Conservation (phyloP, 2,113 vertebrate species). For the Pteropus alecto region DNA sequence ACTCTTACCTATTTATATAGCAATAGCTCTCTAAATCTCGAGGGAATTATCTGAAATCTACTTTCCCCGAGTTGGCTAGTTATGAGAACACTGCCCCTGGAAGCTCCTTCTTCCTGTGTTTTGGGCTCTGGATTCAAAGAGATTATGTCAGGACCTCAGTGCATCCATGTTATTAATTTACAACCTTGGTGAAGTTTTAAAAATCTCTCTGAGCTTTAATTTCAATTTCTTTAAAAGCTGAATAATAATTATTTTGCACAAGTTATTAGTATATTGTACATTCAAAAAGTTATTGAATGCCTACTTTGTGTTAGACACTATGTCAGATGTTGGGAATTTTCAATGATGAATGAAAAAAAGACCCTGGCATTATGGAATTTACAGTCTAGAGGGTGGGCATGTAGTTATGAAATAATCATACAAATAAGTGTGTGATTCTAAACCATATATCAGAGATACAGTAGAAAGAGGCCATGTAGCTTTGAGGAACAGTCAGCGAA, state of each 20-base stretch:
- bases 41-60: neutral
- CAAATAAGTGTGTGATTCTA: neutral
- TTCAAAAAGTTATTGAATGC: neutral
- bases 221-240: neutral
- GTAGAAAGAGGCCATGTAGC: neutral
- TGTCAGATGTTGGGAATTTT: neutral
- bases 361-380: neutral
- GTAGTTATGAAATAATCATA: neutral
- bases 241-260: neutral
- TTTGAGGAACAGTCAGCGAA: neutral
- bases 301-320: neutral
- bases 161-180: neutral
- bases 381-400: neutral
- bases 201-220: neutral
- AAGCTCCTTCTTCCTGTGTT: neutral
- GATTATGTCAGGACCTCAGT: too few relatives aligned
- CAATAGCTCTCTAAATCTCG: neutral
- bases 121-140: neutral
- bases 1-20: neutral
- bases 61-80: neutral
- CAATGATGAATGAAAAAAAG: neutral
- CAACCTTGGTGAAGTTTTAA: neutral
- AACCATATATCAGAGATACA: neutral
- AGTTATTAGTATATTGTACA: neutral
- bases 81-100: neutral